Base-by-base conservation (phyloP, 2,113 vertebrate genomes). In the Pterophyllum scalare region DNA sequence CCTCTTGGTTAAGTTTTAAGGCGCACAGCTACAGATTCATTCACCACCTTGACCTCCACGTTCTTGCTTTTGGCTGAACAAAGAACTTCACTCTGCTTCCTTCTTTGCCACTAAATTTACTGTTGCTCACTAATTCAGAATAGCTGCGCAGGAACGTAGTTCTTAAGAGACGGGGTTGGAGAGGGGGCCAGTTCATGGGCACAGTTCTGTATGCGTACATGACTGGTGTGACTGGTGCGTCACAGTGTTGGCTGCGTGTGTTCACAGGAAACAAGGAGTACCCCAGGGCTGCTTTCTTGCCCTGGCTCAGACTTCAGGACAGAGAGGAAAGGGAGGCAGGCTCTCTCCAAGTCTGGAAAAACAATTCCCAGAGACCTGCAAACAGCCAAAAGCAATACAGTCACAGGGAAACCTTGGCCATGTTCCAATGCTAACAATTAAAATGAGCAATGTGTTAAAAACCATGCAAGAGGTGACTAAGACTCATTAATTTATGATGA, bases 261-360 rank as follows among this genome's bases (percentile, higher is more conserved):
- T 77, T 86, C 78, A 83, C 84, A 90, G 88, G 92, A 90, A 93
- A 67, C 70, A 5, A 88, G 86, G 85, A 86, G 87, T 38, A 86
- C 89, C 85, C 88, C 64, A 77, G 88, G 88, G 91, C 81, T 87
- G 61, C 59, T 70, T 85, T 88, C 82, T 85, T 15, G 59, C 79
- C 75, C 83, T 20, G 75, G 77, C 84, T 87, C 82, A 57, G 84
- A 80, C 70, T 78, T 24, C 70, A 56, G 72, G 64, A 74, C 56
- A 43, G 43, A 26, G 49, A 22, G n/a, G 40, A 26, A 62, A 22
- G 22, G n/a, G 24, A 26, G 24, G 14, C n/a, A n/a, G 26, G 75
- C 75, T 80, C 62, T 78, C 79, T 87, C 81, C 76, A 83, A 72
- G 91, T 92, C 86, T 94, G 91, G 89, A 93, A 94, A 92, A 94